Conservation (phyloP, 2,113 vertebrate species). For the Apaloderma vittatum region DNA sequence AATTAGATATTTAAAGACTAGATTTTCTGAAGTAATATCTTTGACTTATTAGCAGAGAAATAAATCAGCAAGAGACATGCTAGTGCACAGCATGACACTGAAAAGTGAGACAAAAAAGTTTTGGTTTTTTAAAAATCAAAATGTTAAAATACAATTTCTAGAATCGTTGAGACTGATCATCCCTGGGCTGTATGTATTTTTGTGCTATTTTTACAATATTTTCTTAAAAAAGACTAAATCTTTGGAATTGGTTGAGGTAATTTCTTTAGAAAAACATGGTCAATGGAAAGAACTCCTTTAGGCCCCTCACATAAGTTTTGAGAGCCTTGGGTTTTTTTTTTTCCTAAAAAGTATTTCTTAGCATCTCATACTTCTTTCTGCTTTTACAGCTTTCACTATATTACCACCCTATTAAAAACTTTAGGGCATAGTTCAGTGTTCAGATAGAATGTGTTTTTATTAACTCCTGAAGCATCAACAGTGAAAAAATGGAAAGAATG, state of each 20-base stretch:
- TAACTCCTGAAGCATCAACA: background rate
- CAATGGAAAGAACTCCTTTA: background rate
- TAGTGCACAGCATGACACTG: background rate
- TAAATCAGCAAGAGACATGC: background rate
- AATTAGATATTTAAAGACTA: background rate
- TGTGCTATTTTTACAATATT: background rate
- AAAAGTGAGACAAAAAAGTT: background rate
- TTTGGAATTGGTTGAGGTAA: background rate
- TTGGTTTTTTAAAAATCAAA: background rate
- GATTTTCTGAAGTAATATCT: background rate
- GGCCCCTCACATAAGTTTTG: rapidly evolving
- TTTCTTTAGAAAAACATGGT: background rate
- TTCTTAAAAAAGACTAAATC: background rate
- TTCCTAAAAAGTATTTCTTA: background rate
- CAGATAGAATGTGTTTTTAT: background rate
- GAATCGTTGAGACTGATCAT: background rate
- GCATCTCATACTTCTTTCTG: background rate
- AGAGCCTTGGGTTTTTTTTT: background rate
- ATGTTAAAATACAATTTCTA: background rate
- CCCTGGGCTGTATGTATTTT: background rate
- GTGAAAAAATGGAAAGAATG: background rate
- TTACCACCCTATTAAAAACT: background rate
- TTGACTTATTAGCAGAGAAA: background rate
- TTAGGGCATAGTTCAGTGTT: background rate
- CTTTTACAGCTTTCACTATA: background rate